phyloP scores from a whole-genome alignment of 2,113 vertebrate genomes.

The Halichoerus grypus region DNA sequence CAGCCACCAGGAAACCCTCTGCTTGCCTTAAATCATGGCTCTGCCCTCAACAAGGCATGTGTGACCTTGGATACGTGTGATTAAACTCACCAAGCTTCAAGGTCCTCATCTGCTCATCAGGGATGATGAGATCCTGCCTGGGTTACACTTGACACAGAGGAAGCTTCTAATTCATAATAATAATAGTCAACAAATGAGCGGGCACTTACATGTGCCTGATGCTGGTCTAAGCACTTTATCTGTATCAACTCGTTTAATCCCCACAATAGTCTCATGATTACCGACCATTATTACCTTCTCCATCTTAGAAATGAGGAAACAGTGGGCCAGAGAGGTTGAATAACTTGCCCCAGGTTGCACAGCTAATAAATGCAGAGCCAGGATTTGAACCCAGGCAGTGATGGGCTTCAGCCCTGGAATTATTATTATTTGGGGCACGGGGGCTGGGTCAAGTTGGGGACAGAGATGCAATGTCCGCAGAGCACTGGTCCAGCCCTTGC shows the following conservation, averaged over 20 bases:
- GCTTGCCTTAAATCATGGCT: not conserved
- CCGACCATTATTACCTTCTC: too few relatives aligned
- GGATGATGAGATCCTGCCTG: not conserved
- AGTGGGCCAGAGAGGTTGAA: not conserved
- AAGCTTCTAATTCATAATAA: not conserved
- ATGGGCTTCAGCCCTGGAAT: not conserved
- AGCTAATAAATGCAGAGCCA: not conserved
- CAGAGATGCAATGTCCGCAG: not conserved
- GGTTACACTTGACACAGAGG: not conserved
- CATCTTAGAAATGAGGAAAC: not conserved
- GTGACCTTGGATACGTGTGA: not conserved
- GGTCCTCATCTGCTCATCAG: not conserved
- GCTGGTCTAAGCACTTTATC: not conserved
- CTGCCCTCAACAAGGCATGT: not conserved
- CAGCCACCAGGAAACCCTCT: not conserved
- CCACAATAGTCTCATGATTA: not conserved
- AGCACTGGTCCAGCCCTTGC: not conserved
- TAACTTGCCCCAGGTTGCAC: not conserved
- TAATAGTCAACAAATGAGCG: not conserved
- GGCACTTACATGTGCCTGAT: fast-evolving
- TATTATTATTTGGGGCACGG: not conserved
- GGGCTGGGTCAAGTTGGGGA: not conserved
- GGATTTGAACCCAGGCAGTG: not conserved
- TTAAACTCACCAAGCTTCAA: too few relatives aligned
- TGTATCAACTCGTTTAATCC: not conserved